phyloP scores from a whole-genome alignment of 2,888 invertebrate genomes.

The Zaprionus bogoriensis region DNA sequence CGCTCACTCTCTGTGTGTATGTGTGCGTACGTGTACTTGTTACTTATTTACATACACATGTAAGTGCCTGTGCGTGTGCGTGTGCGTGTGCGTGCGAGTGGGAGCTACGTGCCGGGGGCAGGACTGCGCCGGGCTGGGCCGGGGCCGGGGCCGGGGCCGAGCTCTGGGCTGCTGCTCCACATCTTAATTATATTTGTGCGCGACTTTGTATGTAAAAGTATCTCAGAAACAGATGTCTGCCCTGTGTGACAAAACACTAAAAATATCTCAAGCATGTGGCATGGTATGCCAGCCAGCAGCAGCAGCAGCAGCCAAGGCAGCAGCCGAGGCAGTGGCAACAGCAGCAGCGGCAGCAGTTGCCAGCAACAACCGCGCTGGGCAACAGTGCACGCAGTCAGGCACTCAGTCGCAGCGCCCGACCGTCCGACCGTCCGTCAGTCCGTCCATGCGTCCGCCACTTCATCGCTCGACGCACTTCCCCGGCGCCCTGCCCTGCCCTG shows the following conservation, averaged over 20 bases:
- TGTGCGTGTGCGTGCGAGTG: not conserved
- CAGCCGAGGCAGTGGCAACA: conserved; percentile 32
- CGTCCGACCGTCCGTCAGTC: not conserved
- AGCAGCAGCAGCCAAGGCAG: conserved; percentile 18
- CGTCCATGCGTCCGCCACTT: not conserved
- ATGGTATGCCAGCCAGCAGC: conserved; percentile 56
- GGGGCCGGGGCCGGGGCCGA: too few relatives aligned
- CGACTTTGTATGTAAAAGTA: conserved; percentile 41
- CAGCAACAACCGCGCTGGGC: conserved; percentile 47
- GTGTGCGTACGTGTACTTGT: not conserved
- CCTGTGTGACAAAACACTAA: conserved; percentile 64
- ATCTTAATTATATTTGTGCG: conserved; percentile 57
- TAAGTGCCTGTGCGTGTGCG: not conserved
- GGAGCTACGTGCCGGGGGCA: too few relatives aligned
- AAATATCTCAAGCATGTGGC: conserved; percentile 66
- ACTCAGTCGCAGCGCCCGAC: conserved; percentile 30
- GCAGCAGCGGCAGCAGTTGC: conserved; percentile 38
- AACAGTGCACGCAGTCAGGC: conserved; percentile 42
- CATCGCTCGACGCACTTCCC: not conserved
- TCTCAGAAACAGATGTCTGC: conserved; percentile 62
- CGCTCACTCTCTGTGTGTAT: not conserved
- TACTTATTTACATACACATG: conserved; percentile 23
- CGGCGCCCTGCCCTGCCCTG: not conserved
- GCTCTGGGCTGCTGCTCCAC: conserved; percentile 36
- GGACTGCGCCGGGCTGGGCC: too few relatives aligned